These are phyloP conservation scores for Serrognathus titanus DNA, from an alignment of 2,888 invertebrate genomes.

Conservation along the genomic window DNA sequence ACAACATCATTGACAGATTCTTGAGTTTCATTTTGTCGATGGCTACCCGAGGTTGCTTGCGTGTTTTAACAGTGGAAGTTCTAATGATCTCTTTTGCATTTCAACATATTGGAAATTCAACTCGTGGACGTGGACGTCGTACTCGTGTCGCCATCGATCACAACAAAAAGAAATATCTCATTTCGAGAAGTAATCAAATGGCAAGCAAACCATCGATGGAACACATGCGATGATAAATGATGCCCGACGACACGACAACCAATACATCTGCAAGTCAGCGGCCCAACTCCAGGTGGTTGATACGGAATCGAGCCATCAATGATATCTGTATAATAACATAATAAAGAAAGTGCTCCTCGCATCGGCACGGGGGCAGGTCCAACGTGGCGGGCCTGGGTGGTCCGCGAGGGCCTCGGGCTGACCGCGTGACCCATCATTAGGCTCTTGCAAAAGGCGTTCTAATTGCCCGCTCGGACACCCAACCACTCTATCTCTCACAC, in stretches of 20 bases:
- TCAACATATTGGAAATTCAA: too few relatives aligned
- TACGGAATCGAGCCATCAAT: constrained; percentile 39
- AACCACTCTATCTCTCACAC: constrained; percentile 47
- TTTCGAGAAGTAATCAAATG: not conserved
- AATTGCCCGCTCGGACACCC: constrained; percentile 48
- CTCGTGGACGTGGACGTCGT: too few relatives aligned
- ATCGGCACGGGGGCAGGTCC: constrained; percentile 35
- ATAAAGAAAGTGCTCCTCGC: constrained; percentile 35
- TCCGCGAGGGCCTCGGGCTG: constrained; percentile 46
- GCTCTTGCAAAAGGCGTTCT: constrained; percentile 52
- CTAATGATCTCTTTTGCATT: too few relatives aligned
- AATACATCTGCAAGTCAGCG: constrained; percentile 40
- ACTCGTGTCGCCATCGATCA: too few relatives aligned
- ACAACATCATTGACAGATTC: too few relatives aligned
- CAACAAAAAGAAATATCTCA: too few relatives aligned
- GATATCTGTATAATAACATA: constrained; percentile 46
- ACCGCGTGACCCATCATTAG: constrained; percentile 50
- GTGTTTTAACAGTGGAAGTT: too few relatives aligned
- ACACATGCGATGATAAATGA: constrained; percentile 9
- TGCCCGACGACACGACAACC: constrained; percentile 31
- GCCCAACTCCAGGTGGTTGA: constrained; percentile 40
- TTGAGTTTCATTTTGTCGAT: too few relatives aligned
- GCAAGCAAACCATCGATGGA: not conserved
- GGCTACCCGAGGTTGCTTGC: too few relatives aligned
- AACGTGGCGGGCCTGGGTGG: constrained; percentile 42